Conservation (phyloP, 2,113 vertebrate genomes). For the Choloepus hoffmanni region DNA sequence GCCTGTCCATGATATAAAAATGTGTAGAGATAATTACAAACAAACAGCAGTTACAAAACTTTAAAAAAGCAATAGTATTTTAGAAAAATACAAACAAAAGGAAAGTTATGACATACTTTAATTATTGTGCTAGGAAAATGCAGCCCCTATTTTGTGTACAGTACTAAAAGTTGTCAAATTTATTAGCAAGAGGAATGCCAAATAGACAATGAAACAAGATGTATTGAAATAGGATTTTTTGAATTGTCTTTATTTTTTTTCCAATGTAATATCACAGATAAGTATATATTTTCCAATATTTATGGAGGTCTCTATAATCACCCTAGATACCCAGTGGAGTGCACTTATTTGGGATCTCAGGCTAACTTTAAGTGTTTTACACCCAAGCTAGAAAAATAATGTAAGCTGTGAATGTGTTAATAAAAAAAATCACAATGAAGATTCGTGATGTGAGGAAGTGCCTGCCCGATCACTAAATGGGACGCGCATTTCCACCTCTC, state of each 20-base stretch:
- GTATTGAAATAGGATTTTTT: background rate
- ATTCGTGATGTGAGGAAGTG: background rate
- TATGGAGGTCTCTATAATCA: background rate
- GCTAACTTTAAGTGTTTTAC: background rate
- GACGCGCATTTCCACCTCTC: background rate
- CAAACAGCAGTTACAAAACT: background rate
- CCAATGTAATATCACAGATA: background rate
- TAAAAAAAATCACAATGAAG: background rate
- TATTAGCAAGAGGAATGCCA: background rate
- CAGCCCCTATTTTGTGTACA: background rate
- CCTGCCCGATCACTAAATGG: background rate
- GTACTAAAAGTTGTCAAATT: background rate
- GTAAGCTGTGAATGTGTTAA: background rate
- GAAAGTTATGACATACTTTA: background rate
- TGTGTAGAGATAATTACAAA: background rate
- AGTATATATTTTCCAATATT: background rate
- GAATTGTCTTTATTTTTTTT: background rate
- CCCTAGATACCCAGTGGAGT: background rate
- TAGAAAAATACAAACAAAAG: background rate
- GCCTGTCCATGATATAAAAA: background rate
- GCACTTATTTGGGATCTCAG: background rate
- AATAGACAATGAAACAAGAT: background rate
- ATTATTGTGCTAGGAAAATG: background rate
- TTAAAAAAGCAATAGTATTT: background rate
- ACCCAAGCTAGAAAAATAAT: background rate